Evolutionary conservation across 2,888 invertebrate species (phyloP).

Genomic region (Dendrolimus houi): DNA sequence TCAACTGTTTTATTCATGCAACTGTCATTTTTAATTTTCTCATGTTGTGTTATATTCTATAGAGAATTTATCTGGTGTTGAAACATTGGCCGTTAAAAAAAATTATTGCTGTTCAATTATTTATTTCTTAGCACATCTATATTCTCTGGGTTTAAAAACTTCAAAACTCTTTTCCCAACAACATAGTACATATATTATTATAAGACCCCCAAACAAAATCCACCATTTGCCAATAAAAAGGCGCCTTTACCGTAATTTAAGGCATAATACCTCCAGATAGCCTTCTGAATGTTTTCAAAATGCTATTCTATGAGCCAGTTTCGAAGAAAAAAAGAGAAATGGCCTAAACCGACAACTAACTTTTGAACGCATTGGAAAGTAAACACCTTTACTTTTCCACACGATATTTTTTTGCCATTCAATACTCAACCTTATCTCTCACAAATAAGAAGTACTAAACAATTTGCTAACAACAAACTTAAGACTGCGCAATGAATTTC

Average conservation of each 20-base stretch:
- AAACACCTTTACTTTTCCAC: slow-evolving; percentile 9
- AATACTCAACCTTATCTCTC: neutral
- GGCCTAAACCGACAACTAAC: slow-evolving; percentile 31
- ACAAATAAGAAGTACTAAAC: too few relatives aligned
- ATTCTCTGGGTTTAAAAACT: too few relatives aligned
- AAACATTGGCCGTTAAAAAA: too few relatives aligned
- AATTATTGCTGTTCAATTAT: too few relatives aligned
- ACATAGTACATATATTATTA: too few relatives aligned
- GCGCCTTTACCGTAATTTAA: neutral
- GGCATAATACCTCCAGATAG: neutral
- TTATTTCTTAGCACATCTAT: too few relatives aligned
- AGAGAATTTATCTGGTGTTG: too few relatives aligned
- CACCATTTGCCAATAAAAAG: neutral
- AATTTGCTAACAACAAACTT: too few relatives aligned
- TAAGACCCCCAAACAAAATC: neutral
- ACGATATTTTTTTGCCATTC: neutral
- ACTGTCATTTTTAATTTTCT: too few relatives aligned
- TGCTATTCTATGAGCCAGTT: slow-evolving; percentile 17
- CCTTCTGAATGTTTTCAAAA: slow-evolving; percentile 17
- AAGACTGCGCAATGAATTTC: neutral
- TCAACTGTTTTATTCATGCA: too few relatives aligned
- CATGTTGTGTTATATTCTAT: too few relatives aligned
- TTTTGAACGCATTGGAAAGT: slow-evolving; percentile 24
- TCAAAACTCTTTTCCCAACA: too few relatives aligned
- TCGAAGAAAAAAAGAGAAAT: slow-evolving; percentile 25